phyloP scores from a whole-genome alignment of 2,888 invertebrate species.

The Clivina fossor region DNA sequence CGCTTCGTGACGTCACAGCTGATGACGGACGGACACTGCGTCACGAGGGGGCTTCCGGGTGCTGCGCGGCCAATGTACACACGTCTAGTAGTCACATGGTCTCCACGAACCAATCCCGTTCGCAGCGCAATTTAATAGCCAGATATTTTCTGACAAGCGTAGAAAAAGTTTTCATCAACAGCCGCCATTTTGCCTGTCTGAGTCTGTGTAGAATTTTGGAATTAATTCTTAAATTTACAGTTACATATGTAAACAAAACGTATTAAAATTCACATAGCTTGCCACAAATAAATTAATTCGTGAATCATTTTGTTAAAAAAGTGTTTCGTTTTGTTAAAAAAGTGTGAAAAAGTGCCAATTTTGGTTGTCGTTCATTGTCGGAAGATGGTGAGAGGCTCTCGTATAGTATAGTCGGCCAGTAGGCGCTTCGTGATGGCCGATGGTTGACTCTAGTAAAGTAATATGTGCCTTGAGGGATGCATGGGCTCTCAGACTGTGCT shows the following conservation, averaged over 20 bases:
- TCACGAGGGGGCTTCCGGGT: conserved; percentile 52
- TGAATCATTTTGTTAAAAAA: conserved; percentile 49
- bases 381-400: conserved; percentile 73
- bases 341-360: conserved; percentile 61
- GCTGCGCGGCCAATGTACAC: conserved; percentile 51
- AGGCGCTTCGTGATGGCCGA: conserved; percentile 77
- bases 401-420: conserved; percentile 60
- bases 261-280: conserved; percentile 51
- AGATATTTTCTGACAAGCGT: conserved; percentile 86
- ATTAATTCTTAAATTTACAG: conserved; percentile 71
- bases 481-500: conserved; percentile 69
- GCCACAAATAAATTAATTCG: conserved; percentile 48
- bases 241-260: conserved; percentile 52
- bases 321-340: conserved; percentile 48
- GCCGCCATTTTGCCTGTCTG: conserved; percentile 91
- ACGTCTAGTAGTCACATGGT: conserved; percentile 54
- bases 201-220: conserved; percentile 74
- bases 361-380: conserved; percentile 72
- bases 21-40: conserved; percentile 51
- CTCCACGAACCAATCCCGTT: conserved; percentile 51
- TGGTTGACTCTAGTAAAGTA: conserved; percentile 70
- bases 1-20: conserved; percentile 49
- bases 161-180: conserved; percentile 94
- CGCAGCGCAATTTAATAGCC: conserved; percentile 54
- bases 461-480: conserved; percentile 78